These are phyloP conservation scores for Collichthys lucidus DNA, from an alignment of 2,113 vertebrate genomes.

Conservation along the genomic window DNA sequence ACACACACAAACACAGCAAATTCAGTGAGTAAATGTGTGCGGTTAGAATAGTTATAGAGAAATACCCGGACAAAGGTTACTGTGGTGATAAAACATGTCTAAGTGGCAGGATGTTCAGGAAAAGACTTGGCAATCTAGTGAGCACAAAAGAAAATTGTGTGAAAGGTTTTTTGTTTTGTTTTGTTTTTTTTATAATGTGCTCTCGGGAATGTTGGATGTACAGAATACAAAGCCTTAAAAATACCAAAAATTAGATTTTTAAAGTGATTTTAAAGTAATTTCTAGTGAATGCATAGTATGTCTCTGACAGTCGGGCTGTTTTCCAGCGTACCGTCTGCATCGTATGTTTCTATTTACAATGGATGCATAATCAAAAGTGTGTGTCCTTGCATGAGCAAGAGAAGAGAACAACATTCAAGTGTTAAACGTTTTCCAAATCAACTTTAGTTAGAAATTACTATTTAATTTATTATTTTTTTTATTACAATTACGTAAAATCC, in stretches of 20 bases:
- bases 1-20: slow-evolving; percentile 39
- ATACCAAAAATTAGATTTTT: slow-evolving; percentile 29
- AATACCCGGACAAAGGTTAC: slow-evolving; percentile 36
- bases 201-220: slow-evolving; percentile 26
- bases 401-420: slow-evolving; percentile 44
- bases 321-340: slow-evolving; percentile 49
- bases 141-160: slow-evolving; percentile 21
- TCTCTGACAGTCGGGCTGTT: slow-evolving; percentile 18
- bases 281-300: slow-evolving; percentile 60
- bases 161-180: slow-evolving; percentile 8
- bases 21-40: slow-evolving; percentile 13
- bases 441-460: slow-evolving; percentile 46
- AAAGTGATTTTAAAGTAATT: slow-evolving; percentile 32
- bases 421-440: slow-evolving; percentile 50
- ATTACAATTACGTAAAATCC: slow-evolving; percentile 56
- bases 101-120: slow-evolving; percentile 11
- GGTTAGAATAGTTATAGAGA: slow-evolving; percentile 8
- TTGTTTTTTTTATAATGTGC: not conserved
- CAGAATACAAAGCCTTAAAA: slow-evolving; percentile 50
- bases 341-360: slow-evolving; percentile 54
- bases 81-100: not conserved
- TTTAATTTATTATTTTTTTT: slow-evolving; percentile 53
- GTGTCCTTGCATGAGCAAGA: slow-evolving; percentile 40
- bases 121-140: slow-evolving; percentile 39
- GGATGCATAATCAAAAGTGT: slow-evolving; percentile 53